Evolutionary conservation across 2,888 invertebrate species (phyloP), one percentile per base, ranked within the genome.

Genomic region (Xanthorhoe designata): DNA sequence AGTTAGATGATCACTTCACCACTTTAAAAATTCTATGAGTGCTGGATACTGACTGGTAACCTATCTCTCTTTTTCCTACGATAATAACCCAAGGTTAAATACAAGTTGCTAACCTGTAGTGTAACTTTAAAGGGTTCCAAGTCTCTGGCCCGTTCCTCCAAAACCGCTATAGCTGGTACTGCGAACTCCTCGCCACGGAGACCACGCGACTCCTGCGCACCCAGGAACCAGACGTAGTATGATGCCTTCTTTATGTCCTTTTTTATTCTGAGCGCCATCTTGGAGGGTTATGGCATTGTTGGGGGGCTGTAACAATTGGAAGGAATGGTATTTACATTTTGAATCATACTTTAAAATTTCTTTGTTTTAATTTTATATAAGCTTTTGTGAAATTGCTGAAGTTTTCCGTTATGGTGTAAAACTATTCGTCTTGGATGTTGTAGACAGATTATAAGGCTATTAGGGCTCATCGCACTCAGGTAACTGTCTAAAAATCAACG

Each of bases 191-290:
- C 95, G 35, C 98, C 98, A 0, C 97, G 93, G 29, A 98, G 91
- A 0, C 98, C 98, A 77, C 97, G 96, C 65, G 98, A 97, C 93
- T 99, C 99, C 92, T 98, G 97, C 78, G 99, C 98, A 19, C 99
- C 99, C 81, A 99, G 95, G 94, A 99, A 98, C 97, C 97, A 97
- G 72, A 98, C 97, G 92, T 98, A 98, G 92, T 97, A 98, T 45
- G 97, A 97, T 67, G 97, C 97, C 86, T 98, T 98, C 92, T 97
- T 98, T 80, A 97, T 96, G 87, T 98, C 97, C 89, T 97, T 97
- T 87, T 96, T 96, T 78, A 96, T 88, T 92, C 96, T 95, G 83
- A 97, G 92, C 86, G 97, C 97, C 97, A 97, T 97, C 83, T 94
- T 95, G 86, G 66, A 68, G 74, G 73, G 3, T 82, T 93, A 92